These are phyloP conservation scores for Callaeas wilsoni DNA, from an alignment of 2,113 vertebrate species.

Conservation along the genomic window DNA sequence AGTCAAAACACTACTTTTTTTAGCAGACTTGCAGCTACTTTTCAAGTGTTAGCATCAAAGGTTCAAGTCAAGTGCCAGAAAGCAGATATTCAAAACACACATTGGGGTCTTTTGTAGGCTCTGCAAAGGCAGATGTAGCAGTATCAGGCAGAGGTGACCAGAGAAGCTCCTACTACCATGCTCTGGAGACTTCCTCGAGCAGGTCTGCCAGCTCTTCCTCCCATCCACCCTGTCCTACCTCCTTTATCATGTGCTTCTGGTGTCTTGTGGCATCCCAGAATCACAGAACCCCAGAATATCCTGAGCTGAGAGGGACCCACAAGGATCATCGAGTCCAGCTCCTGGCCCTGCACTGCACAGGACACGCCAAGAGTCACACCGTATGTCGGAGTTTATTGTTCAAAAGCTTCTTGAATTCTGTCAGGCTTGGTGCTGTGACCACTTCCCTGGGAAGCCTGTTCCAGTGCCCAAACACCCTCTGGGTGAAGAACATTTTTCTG, in stretches of 20 bases:
- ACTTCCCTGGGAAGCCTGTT: neutral
- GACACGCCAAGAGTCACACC: accelerated
- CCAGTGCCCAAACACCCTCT: neutral
- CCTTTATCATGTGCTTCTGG: neutral
- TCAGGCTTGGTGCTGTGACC: neutral
- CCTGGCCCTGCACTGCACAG: neutral
- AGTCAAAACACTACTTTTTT: neutral
- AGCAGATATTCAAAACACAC: neutral
- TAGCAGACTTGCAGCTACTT: neutral
- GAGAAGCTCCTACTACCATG: neutral
- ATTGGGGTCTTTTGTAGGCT: neutral
- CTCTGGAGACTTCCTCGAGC: neutral
- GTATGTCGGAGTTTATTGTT: neutral
- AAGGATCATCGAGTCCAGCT: accelerated
- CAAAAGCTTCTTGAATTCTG: neutral
- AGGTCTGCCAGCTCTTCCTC: neutral
- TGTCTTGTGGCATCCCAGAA: neutral
- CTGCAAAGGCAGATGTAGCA: neutral
- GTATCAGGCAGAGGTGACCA: neutral
- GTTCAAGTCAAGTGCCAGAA: neutral
- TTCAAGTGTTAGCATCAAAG: neutral
- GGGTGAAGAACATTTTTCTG: neutral
- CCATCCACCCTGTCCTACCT: neutral
- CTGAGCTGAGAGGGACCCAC: neutral
- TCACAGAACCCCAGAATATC: neutral